Base-by-base conservation (phyloP, 30 jellyfish, hydroid and myxozoan species). In the Haliclystus octoradiatus region DNA sequence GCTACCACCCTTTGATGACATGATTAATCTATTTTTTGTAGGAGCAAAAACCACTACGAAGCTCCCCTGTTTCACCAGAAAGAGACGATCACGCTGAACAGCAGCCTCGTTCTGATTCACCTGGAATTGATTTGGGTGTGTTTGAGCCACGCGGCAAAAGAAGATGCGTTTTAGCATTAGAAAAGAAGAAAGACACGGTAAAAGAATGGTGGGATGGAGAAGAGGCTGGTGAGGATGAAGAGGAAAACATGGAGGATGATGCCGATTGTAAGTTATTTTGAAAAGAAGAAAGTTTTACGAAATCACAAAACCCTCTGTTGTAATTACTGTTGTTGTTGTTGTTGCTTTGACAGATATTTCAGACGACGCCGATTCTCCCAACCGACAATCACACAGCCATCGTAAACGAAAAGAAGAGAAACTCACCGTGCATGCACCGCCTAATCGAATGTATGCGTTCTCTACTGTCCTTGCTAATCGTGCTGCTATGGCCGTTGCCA, bases 91-190 rank as follows among this genome's bases (percentile, higher is more conserved):
- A n/a, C n/a, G n/a, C n/a, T n/a, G n/a, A n/a, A n/a, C n/a, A n/a
- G n/a, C n/a, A n/a, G n/a, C 61, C 63, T 9, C 84, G 91, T 30
- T 74, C 83, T 62, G 98, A 89, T 64, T 92, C 93, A n/a, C 98
- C 98, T 15, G 98, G 98, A 0, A 72, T 77, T 65, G 94, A 77
- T 73, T 68, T 77, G 1, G 72, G 89, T 49, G 77, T 85, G 14
- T 78, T 89, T 62, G 89, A 89, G 63, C 98, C 98, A n/a, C 82
- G 92, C 28, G 95, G 94, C 49, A 89, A 89, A 53, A 79, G 98
- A 28, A 81, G 66, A 40, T 89, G 98, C 35, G 98, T 89, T 15
- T 30, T 89, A 13, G 95, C 74, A 50, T 26, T 72, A 51, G 98
- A 89, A 53, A 75, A 73, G 52, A 76, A 92, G 40, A 81, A 78